Evolutionary conservation across 2,888 invertebrate genomes (phyloP).

Genomic region (Heteromyza rotundicornis): DNA sequence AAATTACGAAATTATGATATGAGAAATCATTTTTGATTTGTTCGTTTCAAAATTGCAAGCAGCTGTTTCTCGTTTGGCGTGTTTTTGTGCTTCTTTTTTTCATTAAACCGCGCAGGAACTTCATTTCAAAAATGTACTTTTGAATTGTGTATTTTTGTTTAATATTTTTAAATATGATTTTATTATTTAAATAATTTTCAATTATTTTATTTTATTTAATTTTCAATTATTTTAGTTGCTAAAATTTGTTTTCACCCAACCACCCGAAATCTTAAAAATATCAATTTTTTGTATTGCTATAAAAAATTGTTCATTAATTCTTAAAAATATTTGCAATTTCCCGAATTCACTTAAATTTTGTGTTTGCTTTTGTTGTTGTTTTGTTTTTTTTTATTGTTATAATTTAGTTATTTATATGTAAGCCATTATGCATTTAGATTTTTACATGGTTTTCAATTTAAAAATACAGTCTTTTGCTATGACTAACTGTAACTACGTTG

Average conservation of each 20-base stretch:
- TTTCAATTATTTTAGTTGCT: constrained; percentile 18
- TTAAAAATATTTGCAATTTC: background rate
- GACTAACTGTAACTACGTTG: constrained; percentile 38
- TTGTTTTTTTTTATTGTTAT: constrained; percentile 18
- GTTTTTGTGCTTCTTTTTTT: background rate
- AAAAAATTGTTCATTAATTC: background rate
- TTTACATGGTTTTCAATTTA: constrained; percentile 34
- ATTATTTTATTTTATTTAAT: constrained; percentile 13
- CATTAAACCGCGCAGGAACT: no score
- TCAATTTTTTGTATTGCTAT: constrained; percentile 19
- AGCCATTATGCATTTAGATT: constrained; percentile 23
- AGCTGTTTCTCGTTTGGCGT: background rate
- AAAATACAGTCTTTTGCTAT: constrained; percentile 52
- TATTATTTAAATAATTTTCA: constrained; percentile 8
- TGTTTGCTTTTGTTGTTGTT: constrained; percentile 9
- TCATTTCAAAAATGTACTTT: no score
- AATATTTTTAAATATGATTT: background rate
- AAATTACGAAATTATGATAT: constrained; percentile 15
- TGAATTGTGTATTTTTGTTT: background rate
- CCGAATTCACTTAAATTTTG: constrained; percentile 19
- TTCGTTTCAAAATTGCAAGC: constrained; percentile 20
- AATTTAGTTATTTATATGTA: constrained; percentile 17
- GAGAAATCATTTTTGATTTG: constrained; percentile 25
- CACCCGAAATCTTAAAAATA: background rate
- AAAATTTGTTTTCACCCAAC: background rate